Percentiles rank a stretch among this genome's conserved stretches.
These are phyloP conservation scores for Epistrophe grossulariae DNA, from an alignment of 2,888 invertebrate species.

Conservation along the genomic window DNA sequence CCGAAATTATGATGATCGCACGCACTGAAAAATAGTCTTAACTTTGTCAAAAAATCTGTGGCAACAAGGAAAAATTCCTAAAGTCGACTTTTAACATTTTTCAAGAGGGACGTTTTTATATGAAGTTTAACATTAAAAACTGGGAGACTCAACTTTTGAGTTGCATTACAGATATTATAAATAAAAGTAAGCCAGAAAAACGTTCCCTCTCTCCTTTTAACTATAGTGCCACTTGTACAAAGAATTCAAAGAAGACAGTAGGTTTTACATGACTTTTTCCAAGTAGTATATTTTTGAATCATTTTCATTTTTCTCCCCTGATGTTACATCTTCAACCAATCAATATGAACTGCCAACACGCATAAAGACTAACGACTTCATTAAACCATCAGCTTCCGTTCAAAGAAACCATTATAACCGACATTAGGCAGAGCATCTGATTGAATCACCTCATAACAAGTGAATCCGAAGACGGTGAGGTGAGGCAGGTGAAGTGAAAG, in stretches of 20 bases:
- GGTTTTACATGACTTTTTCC: neutral
- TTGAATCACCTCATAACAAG: conserved; percentile 76
- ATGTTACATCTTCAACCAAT: conserved; percentile 28
- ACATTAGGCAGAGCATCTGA: conserved; percentile 75
- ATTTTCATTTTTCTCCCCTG: neutral
- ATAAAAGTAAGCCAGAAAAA: too few species aligned
- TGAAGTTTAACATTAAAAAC: too few species aligned
- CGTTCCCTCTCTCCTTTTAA: too few species aligned
- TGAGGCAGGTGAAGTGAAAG: conserved; percentile 74
- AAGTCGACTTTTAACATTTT: too few species aligned
- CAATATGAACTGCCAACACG: conserved; percentile 73
- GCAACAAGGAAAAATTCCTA: too few species aligned
- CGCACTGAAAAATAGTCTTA: too few species aligned
- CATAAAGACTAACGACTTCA: conserved; percentile 77
- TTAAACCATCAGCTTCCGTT: conserved; percentile 77
- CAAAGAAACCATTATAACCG: conserved; percentile 77
- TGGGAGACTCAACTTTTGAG: too few species aligned
- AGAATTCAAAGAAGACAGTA: neutral
- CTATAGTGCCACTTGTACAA: too few species aligned
- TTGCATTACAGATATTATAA: too few species aligned
- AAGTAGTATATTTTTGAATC: neutral
- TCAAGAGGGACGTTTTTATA: too few species aligned
- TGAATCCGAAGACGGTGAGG: conserved; percentile 53
- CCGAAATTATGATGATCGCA: too few species aligned
- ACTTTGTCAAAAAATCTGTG: too few species aligned